Evolutionary conservation across 1,140 invertebrate species (phyloP).

Genomic region (Meloidogyne exigua): DNA sequence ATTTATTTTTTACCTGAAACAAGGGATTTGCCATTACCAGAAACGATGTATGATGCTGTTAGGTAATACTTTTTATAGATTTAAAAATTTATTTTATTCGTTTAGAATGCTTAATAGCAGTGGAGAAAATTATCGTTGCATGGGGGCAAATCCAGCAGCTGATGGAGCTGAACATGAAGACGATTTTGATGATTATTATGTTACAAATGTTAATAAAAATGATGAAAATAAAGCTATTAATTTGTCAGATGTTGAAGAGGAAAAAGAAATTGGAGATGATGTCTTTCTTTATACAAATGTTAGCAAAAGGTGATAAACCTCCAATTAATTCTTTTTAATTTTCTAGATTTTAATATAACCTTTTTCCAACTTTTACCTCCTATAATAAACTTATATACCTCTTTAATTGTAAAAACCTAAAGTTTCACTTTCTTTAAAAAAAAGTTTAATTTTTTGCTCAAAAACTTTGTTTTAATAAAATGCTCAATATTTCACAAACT

Average conservation of each 20-base stretch:
- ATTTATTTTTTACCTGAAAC: conserved; percentile 54
- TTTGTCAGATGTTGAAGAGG: conserved; percentile 5
- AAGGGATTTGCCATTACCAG: conserved; percentile 45
- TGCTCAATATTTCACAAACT: not conserved
- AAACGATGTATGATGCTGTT: conserved; percentile 45
- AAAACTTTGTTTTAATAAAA: no score
- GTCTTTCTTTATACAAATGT: conserved; percentile 26
- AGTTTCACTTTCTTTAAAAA: no score
- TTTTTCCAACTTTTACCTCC: no score
- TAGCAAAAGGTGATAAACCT: conserved; percentile 22
- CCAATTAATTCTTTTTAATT: no score
- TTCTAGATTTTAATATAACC: no score
- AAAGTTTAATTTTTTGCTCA: no score
- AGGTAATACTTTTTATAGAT: not conserved
- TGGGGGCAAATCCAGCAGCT: conserved; percentile 4
- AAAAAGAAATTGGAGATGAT: conserved; percentile 19
- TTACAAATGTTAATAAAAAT: not conserved
- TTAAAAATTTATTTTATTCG: not conserved
- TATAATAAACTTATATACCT: no score
- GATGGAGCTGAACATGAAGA: conserved; percentile 19
- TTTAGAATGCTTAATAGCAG: conserved; percentile 26
- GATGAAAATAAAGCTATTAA: not conserved
- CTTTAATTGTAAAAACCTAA: no score
- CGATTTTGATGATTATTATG: conserved; percentile 20
- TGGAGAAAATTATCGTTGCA: conserved; percentile 13